Percentiles rank a stretch among this genome's conserved stretches.
These are phyloP conservation scores for Cryptotis parvus DNA, from an alignment of 2,113 vertebrate genomes.

Conservation along the genomic window DNA sequence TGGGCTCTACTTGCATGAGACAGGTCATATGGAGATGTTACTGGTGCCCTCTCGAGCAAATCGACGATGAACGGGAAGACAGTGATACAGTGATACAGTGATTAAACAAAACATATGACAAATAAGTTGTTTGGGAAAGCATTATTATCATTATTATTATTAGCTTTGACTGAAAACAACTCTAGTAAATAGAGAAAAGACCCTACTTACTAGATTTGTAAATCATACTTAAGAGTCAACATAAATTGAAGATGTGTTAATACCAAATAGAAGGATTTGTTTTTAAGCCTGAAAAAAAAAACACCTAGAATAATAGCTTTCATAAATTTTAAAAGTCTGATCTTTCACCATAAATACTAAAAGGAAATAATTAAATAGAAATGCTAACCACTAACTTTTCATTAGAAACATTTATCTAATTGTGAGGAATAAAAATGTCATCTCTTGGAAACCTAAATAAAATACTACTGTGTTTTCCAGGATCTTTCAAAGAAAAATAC, in stretches of 20 bases:
- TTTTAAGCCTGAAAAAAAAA: constrained; percentile 56
- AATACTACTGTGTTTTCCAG: constrained; percentile 39
- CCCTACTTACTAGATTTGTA: not conserved
- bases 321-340: constrained; percentile 36
- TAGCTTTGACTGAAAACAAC: constrained; percentile 57
- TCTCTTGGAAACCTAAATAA: constrained; percentile 38
- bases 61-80: too few relatives aligned
- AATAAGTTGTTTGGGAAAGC: constrained; percentile 59
- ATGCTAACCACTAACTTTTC: not conserved
- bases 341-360: constrained; percentile 17
- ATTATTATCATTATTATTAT: constrained; percentile 9
- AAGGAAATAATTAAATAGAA: constrained; percentile 46
- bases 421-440: constrained; percentile 15
- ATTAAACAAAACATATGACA: constrained; percentile 68
- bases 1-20: too few relatives aligned
- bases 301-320: constrained; percentile 2
- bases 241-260: constrained; percentile 23
- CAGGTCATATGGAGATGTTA: too few relatives aligned
- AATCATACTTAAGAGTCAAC: constrained; percentile 44
- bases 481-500: constrained; percentile 44
- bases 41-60: too few relatives aligned
- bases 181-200: constrained; percentile 48
- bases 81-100: too few relatives aligned
- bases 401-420: constrained; percentile 43
- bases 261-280: not conserved